phyloP scores from a whole-genome alignment of 1,140 invertebrate species.

The Drosophila willistoni region DNA sequence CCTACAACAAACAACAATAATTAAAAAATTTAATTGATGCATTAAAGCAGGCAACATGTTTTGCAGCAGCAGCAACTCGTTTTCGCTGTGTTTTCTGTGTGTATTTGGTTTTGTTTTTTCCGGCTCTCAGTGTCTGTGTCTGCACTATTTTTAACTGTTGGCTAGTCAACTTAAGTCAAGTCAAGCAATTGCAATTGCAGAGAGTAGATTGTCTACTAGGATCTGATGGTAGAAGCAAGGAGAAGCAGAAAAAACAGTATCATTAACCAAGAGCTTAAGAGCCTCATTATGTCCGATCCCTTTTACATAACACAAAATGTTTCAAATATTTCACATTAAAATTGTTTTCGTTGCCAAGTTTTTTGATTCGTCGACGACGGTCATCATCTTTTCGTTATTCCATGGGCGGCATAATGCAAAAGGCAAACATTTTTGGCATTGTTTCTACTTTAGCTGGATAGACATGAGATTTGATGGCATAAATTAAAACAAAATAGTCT shows the following conservation, averaged over 20 bases:
- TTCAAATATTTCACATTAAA: constrained; percentile 79
- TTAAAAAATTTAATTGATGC: constrained; percentile 82
- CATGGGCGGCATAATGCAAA: constrained; percentile 32
- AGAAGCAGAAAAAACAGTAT: constrained; percentile 26
- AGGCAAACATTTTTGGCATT: constrained; percentile 31
- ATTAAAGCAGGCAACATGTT: constrained; percentile 79
- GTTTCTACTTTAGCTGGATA: background rate
- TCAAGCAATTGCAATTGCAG: background rate
- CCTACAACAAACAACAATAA: constrained; percentile 59
- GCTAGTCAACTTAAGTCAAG: background rate
- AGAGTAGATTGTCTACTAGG: constrained; percentile 36
- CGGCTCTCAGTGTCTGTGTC: constrained; percentile 26
- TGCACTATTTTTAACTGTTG: constrained; percentile 74
- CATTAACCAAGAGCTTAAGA: constrained; percentile 57
- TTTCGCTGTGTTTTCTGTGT: constrained; percentile 37
- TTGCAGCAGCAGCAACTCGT: constrained; percentile 50
- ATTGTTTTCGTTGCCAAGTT: constrained; percentile 47
- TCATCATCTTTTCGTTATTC: constrained; percentile 2
- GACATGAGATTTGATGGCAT: constrained; percentile 17
- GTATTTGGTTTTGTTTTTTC: constrained; percentile 13
- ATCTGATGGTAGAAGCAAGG: background rate
- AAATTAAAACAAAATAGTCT: constrained; percentile 39
- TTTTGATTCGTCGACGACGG: constrained; percentile 12
- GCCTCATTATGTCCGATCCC: constrained; percentile 54
- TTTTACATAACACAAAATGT: constrained; percentile 26